Conservation (phyloP, 2,797 vertebrate species). For the Carcharodon carcharias region DNA sequence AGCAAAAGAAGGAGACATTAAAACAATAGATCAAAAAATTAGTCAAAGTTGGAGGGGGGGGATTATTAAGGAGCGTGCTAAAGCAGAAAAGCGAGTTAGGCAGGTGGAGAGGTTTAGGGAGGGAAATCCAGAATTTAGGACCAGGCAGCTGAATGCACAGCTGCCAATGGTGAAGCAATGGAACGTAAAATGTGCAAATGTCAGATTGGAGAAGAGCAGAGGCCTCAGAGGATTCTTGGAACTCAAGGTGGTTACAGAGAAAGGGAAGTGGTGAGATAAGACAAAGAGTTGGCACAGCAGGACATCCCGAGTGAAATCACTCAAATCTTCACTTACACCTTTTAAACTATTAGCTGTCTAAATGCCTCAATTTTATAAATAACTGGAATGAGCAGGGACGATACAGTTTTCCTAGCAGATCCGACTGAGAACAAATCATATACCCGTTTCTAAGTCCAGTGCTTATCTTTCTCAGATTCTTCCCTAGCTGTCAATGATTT, state of each 20-base stretch:
- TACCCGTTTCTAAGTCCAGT: not conserved
- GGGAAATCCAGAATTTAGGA: not conserved
- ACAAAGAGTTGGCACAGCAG: slow-evolving; percentile 36
- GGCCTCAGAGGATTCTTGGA: too few relatives aligned
- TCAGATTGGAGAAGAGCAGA: too few relatives aligned
- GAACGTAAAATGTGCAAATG: not conserved
- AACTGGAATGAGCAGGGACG: too few relatives aligned
- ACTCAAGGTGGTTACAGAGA: not conserved
- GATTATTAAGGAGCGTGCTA: not conserved
- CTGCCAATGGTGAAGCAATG: too few relatives aligned
- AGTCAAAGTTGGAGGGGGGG: not conserved
- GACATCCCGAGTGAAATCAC: not conserved
- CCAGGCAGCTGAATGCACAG: too few relatives aligned
- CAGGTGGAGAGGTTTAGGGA: slow-evolving; percentile 40
- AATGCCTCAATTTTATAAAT: too few relatives aligned
- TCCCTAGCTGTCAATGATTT: not conserved
- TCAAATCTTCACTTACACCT: not conserved
- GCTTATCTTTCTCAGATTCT: not conserved
- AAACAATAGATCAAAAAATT: not conserved
- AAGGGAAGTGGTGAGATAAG: not conserved
- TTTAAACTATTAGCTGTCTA: too few relatives aligned
- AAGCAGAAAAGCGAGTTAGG: slow-evolving; percentile 39
- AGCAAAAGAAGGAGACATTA: not conserved
- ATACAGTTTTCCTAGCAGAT: not conserved
- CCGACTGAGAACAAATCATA: too few relatives aligned